phyloP scores from a whole-genome alignment of 2,888 invertebrate species.

The Platypus cylindrus region DNA sequence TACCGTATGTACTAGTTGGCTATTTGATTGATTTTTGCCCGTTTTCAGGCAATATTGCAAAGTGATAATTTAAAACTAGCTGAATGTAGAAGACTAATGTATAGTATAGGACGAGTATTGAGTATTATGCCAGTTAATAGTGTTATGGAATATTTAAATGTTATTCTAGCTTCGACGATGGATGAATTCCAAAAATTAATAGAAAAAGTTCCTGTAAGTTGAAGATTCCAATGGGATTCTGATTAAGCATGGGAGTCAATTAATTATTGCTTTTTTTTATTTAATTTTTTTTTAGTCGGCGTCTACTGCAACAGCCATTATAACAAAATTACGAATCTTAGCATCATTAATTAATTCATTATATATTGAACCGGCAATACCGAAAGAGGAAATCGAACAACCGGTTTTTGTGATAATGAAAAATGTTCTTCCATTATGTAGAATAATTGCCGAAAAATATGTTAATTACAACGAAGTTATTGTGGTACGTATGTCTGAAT shows the following conservation, averaged over 20 bases:
- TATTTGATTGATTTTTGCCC: not conserved
- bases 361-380: slow-evolving; percentile 28
- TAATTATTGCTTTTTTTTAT: too few relatives aligned
- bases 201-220: slow-evolving; percentile 37
- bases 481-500: slow-evolving; percentile 44
- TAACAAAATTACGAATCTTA: slow-evolving; percentile 54
- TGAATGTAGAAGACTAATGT: slow-evolving; percentile 63
- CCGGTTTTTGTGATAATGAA: slow-evolving; percentile 47
- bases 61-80: slow-evolving; percentile 47
- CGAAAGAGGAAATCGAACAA: slow-evolving; percentile 30
- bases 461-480: slow-evolving; percentile 48
- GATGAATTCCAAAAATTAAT: slow-evolving; percentile 45
- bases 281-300: slow-evolving; percentile 34
- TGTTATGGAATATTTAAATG: slow-evolving; percentile 56
- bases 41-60: slow-evolving; percentile 38
- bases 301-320: slow-evolving; percentile 39
- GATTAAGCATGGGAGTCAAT: too few relatives aligned
- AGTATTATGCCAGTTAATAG: slow-evolving; percentile 50
- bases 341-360: slow-evolving; percentile 46
- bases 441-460: slow-evolving; percentile 48
- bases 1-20: not conserved
- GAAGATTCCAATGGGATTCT: too few relatives aligned
- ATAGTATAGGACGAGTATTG: slow-evolving; percentile 59
- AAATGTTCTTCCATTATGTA: slow-evolving; percentile 49
- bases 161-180: slow-evolving; percentile 53